Base-by-base conservation (phyloP, 2,797 vertebrate genomes). In the Pseudopleuronectes americanus region DNA sequence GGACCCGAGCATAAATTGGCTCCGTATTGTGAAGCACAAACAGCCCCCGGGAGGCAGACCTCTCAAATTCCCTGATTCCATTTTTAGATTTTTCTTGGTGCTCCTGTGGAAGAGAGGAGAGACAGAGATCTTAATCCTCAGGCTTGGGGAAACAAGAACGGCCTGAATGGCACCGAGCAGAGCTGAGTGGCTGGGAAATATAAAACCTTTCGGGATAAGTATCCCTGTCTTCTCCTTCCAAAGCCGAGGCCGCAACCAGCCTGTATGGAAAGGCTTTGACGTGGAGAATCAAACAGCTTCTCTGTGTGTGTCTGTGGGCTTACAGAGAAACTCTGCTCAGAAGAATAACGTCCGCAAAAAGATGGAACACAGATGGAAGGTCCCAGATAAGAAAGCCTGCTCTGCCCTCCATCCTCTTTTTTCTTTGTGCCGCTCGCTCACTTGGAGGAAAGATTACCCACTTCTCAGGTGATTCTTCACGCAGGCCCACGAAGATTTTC, bases 51-150 rank as follows among this genome's bases (percentile, higher is more conserved):
- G 45, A 83, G 76, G 70, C 71, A 57, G 49, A 63, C 73, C 4
- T 80, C 71, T 80, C 79, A 65, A 65, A 87, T 87, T 84, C 78
- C 79, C 26, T 31, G n/a, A 77, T 88, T 75, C 69, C 38, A 56
- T 74, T 80, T 83, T 84, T 83, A 79, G 71, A 74, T 80, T 79
- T 80, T 76, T 79, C 64, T 80, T 72, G 75, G 73, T 68, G 4
- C 60, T 77, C 72, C 74, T 21, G 8, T 54, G 65, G 58, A 60
- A 58, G 58, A 77, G 62, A 33, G 55, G 65, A 77, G 61, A 61
- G 57, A 76, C 61, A 38, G 53, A 57, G 62, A 78, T 80, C 83
- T 89, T 79, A 77, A 85, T 90, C 79, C 65, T 66, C 54, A 64
- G 56, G 75, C 76, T 79, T 65, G 23, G 56, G 85, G 84, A 88